Percentiles rank a stretch among this genome's conserved stretches.
phyloP scores from a whole-genome alignment of 2,888 invertebrate species.

The Torymus tubicola region DNA sequence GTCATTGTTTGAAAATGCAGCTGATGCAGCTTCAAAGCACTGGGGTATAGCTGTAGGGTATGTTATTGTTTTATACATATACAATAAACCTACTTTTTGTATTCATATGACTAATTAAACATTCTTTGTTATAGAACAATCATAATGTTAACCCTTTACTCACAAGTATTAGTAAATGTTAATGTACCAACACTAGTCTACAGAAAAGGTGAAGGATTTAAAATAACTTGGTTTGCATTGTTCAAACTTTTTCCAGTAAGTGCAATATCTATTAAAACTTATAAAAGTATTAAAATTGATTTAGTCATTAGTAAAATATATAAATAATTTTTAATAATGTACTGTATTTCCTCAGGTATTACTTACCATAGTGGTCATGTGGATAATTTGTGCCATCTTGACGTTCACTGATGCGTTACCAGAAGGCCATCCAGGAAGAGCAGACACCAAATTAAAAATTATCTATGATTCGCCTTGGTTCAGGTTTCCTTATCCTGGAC shows the following conservation, averaged over 20 bases:
- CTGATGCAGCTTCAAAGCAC: conserved; percentile 87
- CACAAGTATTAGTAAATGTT: conserved; percentile 86
- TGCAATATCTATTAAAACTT: conserved; percentile 21
- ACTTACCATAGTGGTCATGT: conserved; percentile 86
- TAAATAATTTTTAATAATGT: background rate
- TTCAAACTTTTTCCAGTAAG: conserved; percentile 89
- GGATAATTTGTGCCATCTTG: conserved; percentile 85
- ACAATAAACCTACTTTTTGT: too few relatives aligned
- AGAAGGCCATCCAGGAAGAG: conserved; percentile 83
- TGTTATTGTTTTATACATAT: background rate
- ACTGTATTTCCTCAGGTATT: conserved; percentile 79
- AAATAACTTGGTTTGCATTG: conserved; percentile 81
- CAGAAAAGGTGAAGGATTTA: conserved; percentile 79
- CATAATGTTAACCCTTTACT: conserved; percentile 85
- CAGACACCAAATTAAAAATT: conserved; percentile 84
- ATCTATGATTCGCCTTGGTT: conserved; percentile 88
- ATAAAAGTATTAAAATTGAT: too few relatives aligned
- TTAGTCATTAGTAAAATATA: too few relatives aligned
- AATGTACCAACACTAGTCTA: conserved; percentile 81
- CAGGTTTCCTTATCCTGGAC: conserved; percentile 88
- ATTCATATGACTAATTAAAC: too few relatives aligned
- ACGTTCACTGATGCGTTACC: conserved; percentile 83
- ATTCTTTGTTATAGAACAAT: conserved; percentile 81
- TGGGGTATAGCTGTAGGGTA: conserved; percentile 91
- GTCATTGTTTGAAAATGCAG: conserved; percentile 89